Evolutionary conservation across 2,797 vertebrate species (phyloP), one percentile per base, ranked within the genome.

Genomic region (Acanthiza pusilla): DNA sequence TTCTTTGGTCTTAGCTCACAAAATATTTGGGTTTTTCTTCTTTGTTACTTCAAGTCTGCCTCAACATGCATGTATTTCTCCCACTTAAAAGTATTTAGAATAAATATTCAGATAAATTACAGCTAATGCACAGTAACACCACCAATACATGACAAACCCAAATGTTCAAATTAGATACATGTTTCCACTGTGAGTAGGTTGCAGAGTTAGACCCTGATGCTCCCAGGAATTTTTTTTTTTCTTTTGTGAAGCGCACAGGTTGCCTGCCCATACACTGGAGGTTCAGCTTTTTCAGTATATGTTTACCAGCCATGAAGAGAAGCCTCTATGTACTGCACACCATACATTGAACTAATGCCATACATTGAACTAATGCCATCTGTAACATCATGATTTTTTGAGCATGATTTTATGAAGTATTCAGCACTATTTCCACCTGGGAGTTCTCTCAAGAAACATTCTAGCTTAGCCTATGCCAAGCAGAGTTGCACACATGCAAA

Each of bases 311-410:
- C 27, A 26, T 6, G 22, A 89, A n/a, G 22, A 83, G 21, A 83
- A 62, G 23, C 27, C 26, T 27, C 36, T 43, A 5, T n/a, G 27
- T 4, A 0, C 11, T 29, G 30, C 8, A 14, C 25, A 14, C 9
- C 8, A 14, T 27, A 16, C 11, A 25, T 0, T 0, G 30, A 38
- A 38, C 38, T 38, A 38, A 38, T 36, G 51, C 22, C 36, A 45
- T 16, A 14, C 14, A 9, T 20, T 32, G 22, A 81, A 68, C 20
- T 42, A 34, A 63, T 2, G 11, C 8, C 10, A 2, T 26, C 38
- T 61, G 26, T 27, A 86, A 48, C 20, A 63, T 34, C 32, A n/a
- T 5, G 0, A 26, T 60, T 42, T 75, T 40, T 45, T 45, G 36
- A 47, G 72, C 3, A 0, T 26, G 7, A 67, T 67, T 85, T 61